phyloP scores from a whole-genome alignment of 2,888 invertebrate genomes.

The Eucera pruinosa region DNA sequence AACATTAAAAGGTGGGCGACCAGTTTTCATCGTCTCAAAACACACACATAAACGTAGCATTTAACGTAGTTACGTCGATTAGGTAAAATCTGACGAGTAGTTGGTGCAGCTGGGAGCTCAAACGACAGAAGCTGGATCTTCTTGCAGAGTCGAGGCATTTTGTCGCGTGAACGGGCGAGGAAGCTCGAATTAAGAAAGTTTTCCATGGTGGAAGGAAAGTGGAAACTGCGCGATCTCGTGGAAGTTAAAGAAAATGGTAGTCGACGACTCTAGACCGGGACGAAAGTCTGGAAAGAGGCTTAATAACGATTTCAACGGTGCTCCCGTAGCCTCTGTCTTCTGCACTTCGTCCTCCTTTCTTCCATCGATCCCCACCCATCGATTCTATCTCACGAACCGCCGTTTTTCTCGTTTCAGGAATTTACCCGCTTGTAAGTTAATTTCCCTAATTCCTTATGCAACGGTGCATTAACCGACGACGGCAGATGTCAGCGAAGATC shows the following conservation, averaged over 20 bases:
- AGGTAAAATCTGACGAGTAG: constrained; percentile 56
- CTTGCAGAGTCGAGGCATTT: constrained; percentile 56
- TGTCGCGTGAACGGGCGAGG: constrained; percentile 53
- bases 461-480: constrained; percentile 65
- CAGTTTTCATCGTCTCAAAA: too few species aligned
- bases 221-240: constrained; percentile 57
- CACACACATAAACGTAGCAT: too few species aligned
- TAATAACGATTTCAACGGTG: constrained; percentile 71
- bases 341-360: constrained; percentile 29
- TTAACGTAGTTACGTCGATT: constrained; percentile 14
- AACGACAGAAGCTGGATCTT: constrained; percentile 51
- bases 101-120: constrained; percentile 35
- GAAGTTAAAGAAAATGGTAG: constrained; percentile 73
- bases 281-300: constrained; percentile 68
- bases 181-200: constrained; percentile 77
- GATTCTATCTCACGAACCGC: constrained; percentile 26
- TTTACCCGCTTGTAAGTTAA: constrained; percentile 71
- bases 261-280: constrained; percentile 62
- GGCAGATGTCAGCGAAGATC: constrained; percentile 65
- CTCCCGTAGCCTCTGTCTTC: constrained; percentile 39
- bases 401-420: constrained; percentile 60
- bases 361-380: constrained; percentile 7
- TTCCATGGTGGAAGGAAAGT: constrained; percentile 49
- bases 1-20: too few species aligned
- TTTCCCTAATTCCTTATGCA: constrained; percentile 73